Evolutionary conservation across 2,888 invertebrate species (phyloP).

Genomic region (Pterostichus niger): DNA sequence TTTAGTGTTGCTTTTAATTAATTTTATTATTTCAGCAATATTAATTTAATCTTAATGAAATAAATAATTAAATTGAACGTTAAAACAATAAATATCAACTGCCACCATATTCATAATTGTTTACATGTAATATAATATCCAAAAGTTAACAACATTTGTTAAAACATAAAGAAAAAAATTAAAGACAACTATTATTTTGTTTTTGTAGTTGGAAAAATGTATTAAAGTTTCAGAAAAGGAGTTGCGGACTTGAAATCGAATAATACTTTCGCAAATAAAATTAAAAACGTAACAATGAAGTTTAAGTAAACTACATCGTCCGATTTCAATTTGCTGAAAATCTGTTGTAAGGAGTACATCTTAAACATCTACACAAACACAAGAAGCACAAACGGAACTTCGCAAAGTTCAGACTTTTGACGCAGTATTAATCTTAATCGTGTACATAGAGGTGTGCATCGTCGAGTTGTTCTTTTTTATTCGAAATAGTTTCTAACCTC

Average conservation of each 20-base stretch:
- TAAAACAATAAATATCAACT: too few relatives aligned
- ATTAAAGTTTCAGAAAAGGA: constrained; percentile 36
- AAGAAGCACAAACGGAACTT: constrained; percentile 13
- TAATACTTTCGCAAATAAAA: constrained; percentile 31
- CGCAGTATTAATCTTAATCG: constrained; percentile 52
- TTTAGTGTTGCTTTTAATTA: too few relatives aligned
- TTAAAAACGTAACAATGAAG: constrained; percentile 43
- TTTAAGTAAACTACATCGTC: constrained; percentile 40
- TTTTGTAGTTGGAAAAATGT: constrained; percentile 18
- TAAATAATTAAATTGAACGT: too few relatives aligned
- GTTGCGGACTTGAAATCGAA: constrained; percentile 21
- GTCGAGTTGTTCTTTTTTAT: constrained; percentile 22
- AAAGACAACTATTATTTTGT: background rate
- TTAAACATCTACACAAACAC: constrained; percentile 40
- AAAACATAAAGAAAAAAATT: background rate
- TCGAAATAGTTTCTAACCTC: constrained; percentile 10
- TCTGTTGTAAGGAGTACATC: constrained; percentile 40
- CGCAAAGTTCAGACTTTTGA: constrained; percentile 42
- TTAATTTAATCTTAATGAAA: too few relatives aligned
- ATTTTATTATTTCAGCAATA: too few relatives aligned
- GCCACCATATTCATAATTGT: too few relatives aligned
- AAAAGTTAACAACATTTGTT: too few relatives aligned
- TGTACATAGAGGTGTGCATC: constrained; percentile 35
- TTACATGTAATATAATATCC: too few relatives aligned
- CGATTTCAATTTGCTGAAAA: constrained; percentile 45